Conservation (phyloP, 2,888 invertebrate genomes). For the Synergus japonicus region DNA sequence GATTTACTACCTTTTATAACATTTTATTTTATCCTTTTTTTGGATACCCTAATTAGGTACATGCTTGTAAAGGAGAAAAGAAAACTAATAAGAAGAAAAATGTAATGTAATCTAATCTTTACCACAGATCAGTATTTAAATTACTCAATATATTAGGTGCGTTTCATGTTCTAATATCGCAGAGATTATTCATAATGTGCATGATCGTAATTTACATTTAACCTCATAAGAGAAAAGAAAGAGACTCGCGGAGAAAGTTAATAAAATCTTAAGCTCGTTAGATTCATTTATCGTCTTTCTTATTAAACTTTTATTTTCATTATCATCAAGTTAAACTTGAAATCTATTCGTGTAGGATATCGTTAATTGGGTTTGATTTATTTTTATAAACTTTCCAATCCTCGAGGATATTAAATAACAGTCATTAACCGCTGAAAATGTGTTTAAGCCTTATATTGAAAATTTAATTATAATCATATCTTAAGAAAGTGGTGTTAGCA, state of each 20-base stretch:
- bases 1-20: background rate
- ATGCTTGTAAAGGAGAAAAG: background rate
- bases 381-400: background rate
- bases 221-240: conserved; percentile 52
- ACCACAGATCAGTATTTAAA: conserved; percentile 23
- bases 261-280: conserved; percentile 47
- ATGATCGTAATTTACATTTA: conserved; percentile 39
- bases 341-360: background rate
- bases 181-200: conserved; percentile 21
- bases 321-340: background rate
- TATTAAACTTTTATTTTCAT: conserved; percentile 40
- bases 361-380: background rate
- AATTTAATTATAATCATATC: background rate
- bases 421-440: background rate
- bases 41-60: background rate
- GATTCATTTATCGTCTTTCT: conserved; percentile 42
- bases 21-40: background rate
- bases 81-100: background rate
- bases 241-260: conserved; percentile 54
- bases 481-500: no score
- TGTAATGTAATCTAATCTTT: conserved; percentile 25
- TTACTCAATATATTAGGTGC: conserved; percentile 24
- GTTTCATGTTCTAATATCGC: conserved; percentile 27
- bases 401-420: background rate
- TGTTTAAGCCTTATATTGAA: background rate